Evolutionary conservation across 2,888 invertebrate genomes (phyloP).

Genomic region (Drosophila koepferae): DNA sequence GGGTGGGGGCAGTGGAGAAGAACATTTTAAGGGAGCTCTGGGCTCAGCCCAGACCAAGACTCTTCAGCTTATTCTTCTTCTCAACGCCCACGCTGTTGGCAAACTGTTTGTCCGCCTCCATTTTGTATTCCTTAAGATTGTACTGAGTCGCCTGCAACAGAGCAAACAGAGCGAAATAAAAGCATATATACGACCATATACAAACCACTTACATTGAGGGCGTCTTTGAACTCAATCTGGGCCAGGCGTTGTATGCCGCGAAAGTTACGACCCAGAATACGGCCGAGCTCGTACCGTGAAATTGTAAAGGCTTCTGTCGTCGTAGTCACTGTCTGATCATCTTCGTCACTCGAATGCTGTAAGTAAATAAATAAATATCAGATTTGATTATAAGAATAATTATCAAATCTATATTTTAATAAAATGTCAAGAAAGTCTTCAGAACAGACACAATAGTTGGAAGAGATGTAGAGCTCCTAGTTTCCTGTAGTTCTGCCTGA

Average conservation of each 20-base stretch:
- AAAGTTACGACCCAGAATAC: slow-evolving; percentile 83
- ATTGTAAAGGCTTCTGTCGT: slow-evolving; percentile 83
- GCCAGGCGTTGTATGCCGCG: slow-evolving; percentile 83
- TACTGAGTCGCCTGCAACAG: slow-evolving; percentile 81
- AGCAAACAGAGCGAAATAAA: background rate
- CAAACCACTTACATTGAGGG: slow-evolving; percentile 80
- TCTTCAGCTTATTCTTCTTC: slow-evolving; percentile 76
- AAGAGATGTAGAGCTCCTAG: too few species aligned
- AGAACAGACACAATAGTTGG: too few species aligned
- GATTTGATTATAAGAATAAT: too few species aligned
- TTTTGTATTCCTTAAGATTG: slow-evolving; percentile 82
- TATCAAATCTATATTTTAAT: too few species aligned
- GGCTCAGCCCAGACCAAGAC: slow-evolving; percentile 62
- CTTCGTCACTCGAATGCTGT: slow-evolving; percentile 45
- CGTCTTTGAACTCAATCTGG: slow-evolving; percentile 82
- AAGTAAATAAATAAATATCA: background rate
- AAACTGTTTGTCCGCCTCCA: slow-evolving; percentile 82
- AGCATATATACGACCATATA: background rate
- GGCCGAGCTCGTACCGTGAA: slow-evolving; percentile 83
- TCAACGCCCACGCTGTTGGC: slow-evolving; percentile 81
- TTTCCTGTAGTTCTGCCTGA: too few species aligned
- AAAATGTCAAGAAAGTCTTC: too few species aligned
- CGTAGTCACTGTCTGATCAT: slow-evolving; percentile 65
- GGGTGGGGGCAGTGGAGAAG: background rate
- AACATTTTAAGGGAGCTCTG: background rate